A percentile compares a stretch with the other conserved stretches of the same genome.
phyloP scores from a whole-genome alignment of 23 tunicate genomes.

The Diplosoma virens region DNA sequence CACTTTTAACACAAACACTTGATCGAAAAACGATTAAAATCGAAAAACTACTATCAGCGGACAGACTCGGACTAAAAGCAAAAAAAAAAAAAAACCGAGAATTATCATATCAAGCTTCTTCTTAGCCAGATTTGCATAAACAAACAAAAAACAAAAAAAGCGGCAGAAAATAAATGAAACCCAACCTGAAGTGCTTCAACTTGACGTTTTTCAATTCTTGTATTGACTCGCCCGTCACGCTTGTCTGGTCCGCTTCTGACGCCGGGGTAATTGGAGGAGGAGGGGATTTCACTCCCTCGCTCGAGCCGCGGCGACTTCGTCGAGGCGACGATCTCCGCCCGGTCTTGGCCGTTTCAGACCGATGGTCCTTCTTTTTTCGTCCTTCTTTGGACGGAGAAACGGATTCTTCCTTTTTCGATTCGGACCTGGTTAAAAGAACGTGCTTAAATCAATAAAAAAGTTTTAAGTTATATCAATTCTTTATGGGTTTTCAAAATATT shows the following conservation, averaged over 20 bases:
- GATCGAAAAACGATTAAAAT: no score
- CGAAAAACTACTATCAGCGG: no score
- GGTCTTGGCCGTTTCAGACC: slow-evolving; percentile 43
- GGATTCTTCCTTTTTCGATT: slow-evolving; percentile 65
- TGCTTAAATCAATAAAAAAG: no score
- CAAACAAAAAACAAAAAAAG: no score
- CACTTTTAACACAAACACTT: no score
- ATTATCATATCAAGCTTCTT: no score
- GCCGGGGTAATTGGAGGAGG: slow-evolving; percentile 85
- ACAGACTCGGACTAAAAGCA: no score
- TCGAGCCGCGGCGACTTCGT: slow-evolving; percentile 67
- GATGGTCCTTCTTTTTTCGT: slow-evolving; percentile 57
- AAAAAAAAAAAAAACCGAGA: no score
- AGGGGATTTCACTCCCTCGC: slow-evolving; percentile 58
- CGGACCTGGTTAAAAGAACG: slow-evolving; percentile 41
- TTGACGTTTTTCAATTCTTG: slow-evolving; percentile 56
- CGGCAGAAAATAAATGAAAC: no score
- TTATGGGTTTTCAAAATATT: no score
- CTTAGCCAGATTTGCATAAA: no score
- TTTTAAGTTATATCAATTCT: no score
- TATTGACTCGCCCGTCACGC: slow-evolving; percentile 52
- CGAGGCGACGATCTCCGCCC: slow-evolving; percentile 72
- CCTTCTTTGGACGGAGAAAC: slow-evolving; percentile 53
- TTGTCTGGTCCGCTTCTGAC: slow-evolving; percentile 83
- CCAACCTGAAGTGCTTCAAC: slow-evolving; percentile 77